Conservation (phyloP, 2,797 vertebrate species). For the Sebastes hopkinsi region DNA sequence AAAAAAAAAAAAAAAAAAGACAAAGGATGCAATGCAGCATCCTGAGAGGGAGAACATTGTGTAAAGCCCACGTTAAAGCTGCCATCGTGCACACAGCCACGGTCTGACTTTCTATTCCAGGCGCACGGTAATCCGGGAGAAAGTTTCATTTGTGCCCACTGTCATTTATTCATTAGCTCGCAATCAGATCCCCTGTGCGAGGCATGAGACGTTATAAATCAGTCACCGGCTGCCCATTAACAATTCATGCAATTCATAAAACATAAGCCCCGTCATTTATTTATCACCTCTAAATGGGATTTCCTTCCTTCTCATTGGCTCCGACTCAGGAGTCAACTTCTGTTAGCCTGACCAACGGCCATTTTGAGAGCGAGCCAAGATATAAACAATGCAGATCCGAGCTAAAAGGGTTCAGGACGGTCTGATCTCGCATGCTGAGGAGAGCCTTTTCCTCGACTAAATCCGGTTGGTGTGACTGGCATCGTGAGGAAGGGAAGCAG, state of each 20-base stretch:
- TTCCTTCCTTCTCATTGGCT: slow-evolving; percentile 82
- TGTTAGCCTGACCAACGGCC: slow-evolving; percentile 51
- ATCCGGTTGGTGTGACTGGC: slow-evolving; percentile 24
- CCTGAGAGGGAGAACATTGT: not conserved
- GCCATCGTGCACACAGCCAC: not conserved
- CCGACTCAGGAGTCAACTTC: slow-evolving; percentile 53
- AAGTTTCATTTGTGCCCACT: slow-evolving; percentile 86
- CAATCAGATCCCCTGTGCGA: slow-evolving; percentile 81
- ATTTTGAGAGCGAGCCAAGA: slow-evolving; percentile 55
- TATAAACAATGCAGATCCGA: slow-evolving; percentile 30
- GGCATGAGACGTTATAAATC: slow-evolving; percentile 90
- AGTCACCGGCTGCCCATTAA: slow-evolving; percentile 87
- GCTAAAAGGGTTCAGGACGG: not conserved
- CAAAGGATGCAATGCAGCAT: not conserved
- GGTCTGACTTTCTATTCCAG: slow-evolving; percentile 74
- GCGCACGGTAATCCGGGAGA: slow-evolving; percentile 79
- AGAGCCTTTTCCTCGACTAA: not conserved
- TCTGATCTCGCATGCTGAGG: not conserved
- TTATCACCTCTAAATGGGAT: slow-evolving; percentile 89
- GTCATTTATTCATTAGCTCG: slow-evolving; percentile 94
- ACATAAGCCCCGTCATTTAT: slow-evolving; percentile 90
- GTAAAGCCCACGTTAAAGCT: not conserved
- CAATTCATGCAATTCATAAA: slow-evolving; percentile 94
- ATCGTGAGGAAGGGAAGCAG: slow-evolving; percentile 30
- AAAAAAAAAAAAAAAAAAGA: not conserved